Base-by-base conservation (phyloP, 2,888 invertebrate genomes). In the Tryphoninae sp. region DNA sequence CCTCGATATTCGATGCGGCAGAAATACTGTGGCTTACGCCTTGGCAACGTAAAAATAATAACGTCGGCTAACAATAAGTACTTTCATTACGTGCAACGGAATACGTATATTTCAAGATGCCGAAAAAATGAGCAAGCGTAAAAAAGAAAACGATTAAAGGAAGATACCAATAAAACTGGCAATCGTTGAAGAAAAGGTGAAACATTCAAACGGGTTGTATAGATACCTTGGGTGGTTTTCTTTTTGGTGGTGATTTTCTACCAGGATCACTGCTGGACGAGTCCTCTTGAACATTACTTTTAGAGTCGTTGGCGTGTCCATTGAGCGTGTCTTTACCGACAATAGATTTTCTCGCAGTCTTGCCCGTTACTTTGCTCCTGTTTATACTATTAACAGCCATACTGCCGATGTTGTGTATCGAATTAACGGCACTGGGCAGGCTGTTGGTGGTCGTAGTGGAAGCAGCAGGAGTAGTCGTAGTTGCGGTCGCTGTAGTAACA, bases 181-280 rank as follows among this genome's bases (percentile, higher is more conserved):
- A 16, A 55, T 22, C 33, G 33, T 16, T 58, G 71, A 55, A 22
- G 22, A 69, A 49, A 26, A 64, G 40, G 61, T 26, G 58, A 76
- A 72, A 73, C 77, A 82, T 83, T 71, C 75, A 61, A 78, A 78
- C 77, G 79, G 65, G 68, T 51, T 64, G 77, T 80, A 82, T 89
- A 89, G 89, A 88, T 91, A 92, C 92, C 92, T 94, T 94, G 80
- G 95, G 95, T 65, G 95, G 95, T 91, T 96, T 96, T 83, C 96
- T 93, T 86, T 94, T 94, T 0, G 94, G 93, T 26, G 94, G 94
- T 89, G 94, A 91, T 91, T 94, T 93, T 84, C 93, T 89, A 85
- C 94, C 95, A 78, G 93, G 94, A 88, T 95, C 95, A 61, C 94
- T 94, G 93, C 96, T 94, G 87, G 96, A 96, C 87, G 95, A 95